Conservation (phyloP, 2,113 vertebrate species). For the Turdus rufiventris region DNA sequence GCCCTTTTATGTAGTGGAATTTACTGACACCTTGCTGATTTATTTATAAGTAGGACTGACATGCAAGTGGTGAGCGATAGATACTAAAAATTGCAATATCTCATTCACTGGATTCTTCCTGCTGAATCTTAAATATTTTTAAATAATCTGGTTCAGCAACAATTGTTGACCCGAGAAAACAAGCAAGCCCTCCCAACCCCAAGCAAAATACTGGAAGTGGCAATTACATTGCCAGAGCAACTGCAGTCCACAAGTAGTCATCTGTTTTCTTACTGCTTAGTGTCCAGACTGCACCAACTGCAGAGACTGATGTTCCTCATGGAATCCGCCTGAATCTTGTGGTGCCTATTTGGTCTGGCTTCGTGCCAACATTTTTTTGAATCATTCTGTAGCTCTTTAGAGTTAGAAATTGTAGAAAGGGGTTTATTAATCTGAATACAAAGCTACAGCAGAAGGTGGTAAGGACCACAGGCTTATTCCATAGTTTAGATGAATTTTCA, state of each 20-base stretch:
- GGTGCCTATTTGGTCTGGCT: not conserved
- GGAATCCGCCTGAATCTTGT: not conserved
- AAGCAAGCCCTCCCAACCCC: not conserved
- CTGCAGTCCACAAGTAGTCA: not conserved
- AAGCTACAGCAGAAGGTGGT: not conserved
- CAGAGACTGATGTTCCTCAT: not conserved
- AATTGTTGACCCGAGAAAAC: not conserved
- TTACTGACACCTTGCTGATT: not conserved
- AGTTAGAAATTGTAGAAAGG: not conserved
- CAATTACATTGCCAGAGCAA: not conserved
- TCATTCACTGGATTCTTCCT: not conserved
- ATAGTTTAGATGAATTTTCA: not conserved
- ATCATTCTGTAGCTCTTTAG: not conserved
- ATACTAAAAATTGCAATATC: not conserved
- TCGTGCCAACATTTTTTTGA: not conserved
- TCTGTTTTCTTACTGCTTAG: not conserved
- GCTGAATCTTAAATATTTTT: not conserved
- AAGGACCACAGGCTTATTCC: not conserved
- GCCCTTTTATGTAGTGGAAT: not conserved
- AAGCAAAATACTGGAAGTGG: not conserved
- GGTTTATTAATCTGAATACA: not conserved
- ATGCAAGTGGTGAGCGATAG: not conserved
- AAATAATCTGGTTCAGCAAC: not conserved
- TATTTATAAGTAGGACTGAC: not conserved
- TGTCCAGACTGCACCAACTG: not conserved